phyloP scores from a whole-genome alignment of 2,797 vertebrate genomes.

The Bucorvus abyssinicus region DNA sequence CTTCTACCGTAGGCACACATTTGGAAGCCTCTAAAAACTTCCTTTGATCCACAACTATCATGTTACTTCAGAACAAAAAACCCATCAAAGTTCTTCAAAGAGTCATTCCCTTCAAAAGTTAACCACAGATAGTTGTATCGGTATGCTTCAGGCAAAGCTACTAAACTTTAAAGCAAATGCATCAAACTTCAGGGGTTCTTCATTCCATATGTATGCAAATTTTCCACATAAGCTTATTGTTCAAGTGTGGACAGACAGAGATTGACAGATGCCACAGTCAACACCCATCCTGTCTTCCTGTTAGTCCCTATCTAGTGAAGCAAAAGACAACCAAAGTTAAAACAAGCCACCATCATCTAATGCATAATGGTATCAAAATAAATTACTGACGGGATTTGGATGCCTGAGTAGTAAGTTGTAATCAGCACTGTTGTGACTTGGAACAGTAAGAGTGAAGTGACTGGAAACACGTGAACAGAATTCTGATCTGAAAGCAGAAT shows the following conservation, averaged over 20 bases:
- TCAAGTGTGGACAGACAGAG: background rate
- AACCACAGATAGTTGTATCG: background rate
- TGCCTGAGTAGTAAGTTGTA: background rate
- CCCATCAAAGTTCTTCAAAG: background rate
- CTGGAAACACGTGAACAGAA: background rate
- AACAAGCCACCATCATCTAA: background rate
- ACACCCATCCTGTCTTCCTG: background rate
- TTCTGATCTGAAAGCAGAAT: background rate
- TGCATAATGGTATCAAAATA: background rate
- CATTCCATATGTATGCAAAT: background rate
- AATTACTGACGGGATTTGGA: background rate
- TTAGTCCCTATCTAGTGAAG: background rate
- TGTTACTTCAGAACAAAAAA: background rate
- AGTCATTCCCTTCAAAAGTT: background rate
- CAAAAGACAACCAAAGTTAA: background rate
- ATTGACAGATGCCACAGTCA: background rate
- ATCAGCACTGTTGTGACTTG: background rate
- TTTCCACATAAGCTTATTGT: background rate
- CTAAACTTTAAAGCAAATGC: background rate
- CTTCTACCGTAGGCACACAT: background rate
- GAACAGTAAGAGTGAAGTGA: background rate
- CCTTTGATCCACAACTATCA: background rate
- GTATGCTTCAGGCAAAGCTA: slow-evolving; percentile 4
- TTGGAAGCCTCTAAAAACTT: background rate
- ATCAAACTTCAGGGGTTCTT: background rate